These are phyloP conservation scores for Drosophila setosimentum DNA, from an alignment of 2,888 invertebrate species.

Conservation along the genomic window DNA sequence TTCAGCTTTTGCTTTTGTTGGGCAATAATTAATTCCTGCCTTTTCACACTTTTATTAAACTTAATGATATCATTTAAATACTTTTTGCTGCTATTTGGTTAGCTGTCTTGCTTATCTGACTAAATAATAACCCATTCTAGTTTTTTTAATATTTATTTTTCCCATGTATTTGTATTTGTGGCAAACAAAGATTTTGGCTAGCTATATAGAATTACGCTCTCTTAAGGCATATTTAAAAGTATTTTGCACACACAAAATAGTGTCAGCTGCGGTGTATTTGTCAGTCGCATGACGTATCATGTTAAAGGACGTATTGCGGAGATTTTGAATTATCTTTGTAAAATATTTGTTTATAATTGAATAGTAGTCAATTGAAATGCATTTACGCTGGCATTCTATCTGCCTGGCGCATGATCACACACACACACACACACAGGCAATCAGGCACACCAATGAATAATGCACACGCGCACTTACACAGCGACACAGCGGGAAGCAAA, in stretches of 20 bases:
- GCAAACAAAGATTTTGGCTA: not conserved
- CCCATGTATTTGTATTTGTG: constrained; percentile 5
- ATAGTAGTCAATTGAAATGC: constrained; percentile 67
- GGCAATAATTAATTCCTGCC: not conserved
- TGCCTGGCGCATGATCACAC: constrained; percentile 69
- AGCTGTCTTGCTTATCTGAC: constrained; percentile 17
- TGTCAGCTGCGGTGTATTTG: not conserved
- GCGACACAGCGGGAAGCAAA: constrained; percentile 16
- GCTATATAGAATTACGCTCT: not conserved
- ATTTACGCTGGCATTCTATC: constrained; percentile 50
- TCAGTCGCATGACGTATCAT: constrained; percentile 10
- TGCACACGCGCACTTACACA: constrained; percentile 74
- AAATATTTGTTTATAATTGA: constrained; percentile 56
- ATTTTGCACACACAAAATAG: not conserved
- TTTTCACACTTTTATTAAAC: not conserved
- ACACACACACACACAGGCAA: constrained; percentile 21
- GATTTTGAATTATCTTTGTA: constrained; percentile 12
- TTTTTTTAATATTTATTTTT: not conserved
- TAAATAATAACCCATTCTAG: not conserved
- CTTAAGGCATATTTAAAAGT: not conserved
- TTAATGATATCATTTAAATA: not conserved
- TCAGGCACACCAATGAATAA: constrained; percentile 35
- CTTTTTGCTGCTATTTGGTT: not conserved
- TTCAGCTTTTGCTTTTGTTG: not conserved
- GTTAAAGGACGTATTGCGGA: constrained; percentile 5